phyloP scores from a whole-genome alignment of 2,888 invertebrate genomes.

The Peribatodes rhomboidaria region DNA sequence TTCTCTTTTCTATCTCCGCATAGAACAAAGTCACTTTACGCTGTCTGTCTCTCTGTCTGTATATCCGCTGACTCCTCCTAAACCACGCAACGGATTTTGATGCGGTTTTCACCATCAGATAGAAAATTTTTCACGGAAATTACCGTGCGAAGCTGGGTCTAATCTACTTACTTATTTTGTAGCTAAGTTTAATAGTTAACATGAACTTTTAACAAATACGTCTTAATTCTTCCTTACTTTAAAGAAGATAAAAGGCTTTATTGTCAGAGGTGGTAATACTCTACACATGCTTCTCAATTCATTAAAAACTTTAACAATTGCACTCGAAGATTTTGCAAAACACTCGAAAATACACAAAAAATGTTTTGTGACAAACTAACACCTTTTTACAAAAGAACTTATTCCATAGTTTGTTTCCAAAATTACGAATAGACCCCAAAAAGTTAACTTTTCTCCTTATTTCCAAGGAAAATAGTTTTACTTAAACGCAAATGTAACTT shows the following conservation, averaged over 20 bases:
- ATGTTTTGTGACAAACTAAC: conserved; percentile 34
- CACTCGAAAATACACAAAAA: conserved; percentile 34
- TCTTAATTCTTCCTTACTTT: neutral
- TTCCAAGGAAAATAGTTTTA: neutral
- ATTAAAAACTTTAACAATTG: conserved; percentile 26
- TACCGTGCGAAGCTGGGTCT: no score
- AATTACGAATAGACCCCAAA: no score
- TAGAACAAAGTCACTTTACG: no score
- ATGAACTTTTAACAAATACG: neutral
- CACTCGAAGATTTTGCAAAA: conserved; percentile 35
- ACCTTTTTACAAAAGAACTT: conserved; percentile 35
- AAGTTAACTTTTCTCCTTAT: neutral
- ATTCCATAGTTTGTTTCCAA: neutral
- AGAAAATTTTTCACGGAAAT: no score
- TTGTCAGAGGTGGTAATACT: conserved; percentile 26
- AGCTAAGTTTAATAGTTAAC: neutral
- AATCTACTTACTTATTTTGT: neutral
- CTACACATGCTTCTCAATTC: conserved; percentile 24
- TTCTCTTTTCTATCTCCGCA: no score
- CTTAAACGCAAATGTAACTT: conserved; percentile 16
- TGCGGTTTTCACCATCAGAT: no score
- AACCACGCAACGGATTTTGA: no score
- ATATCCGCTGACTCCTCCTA: no score
- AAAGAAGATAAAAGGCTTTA: neutral
- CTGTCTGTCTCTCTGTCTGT: no score